Evolutionary conservation across 2,888 invertebrate genomes (phyloP).

Genomic region (Muschampia plurimacula): DNA sequence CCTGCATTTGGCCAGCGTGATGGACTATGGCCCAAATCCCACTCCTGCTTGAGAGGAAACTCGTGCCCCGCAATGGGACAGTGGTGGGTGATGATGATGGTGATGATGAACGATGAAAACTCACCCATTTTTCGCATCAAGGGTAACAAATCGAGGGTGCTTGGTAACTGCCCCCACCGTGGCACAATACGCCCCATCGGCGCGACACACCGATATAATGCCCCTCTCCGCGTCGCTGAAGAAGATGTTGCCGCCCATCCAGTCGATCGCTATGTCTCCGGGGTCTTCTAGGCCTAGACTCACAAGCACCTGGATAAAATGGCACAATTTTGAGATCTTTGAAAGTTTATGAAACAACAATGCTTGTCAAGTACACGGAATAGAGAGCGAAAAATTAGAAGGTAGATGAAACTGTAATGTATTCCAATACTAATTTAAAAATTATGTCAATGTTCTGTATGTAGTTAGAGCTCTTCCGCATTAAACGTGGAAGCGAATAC

Average conservation of each 20-base stretch:
- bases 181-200: conserved; percentile 88
- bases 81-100: too few relatives aligned
- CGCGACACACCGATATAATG: conserved; percentile 90
- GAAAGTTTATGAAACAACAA: neutral
- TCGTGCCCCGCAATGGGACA: too few relatives aligned
- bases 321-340: neutral
- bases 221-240: conserved; percentile 90
- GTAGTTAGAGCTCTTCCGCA: too few relatives aligned
- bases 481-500: too few relatives aligned
- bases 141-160: conserved; percentile 88
- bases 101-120: conserved; percentile 15
- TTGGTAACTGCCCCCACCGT: conserved; percentile 86
- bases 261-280: conserved; percentile 92
- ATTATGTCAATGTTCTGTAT: too few relatives aligned
- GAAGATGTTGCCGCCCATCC: conserved; percentile 92
- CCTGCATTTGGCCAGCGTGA: too few relatives aligned
- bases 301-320: conserved; percentile 78
- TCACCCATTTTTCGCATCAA: conserved; percentile 89
- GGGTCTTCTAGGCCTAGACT: conserved; percentile 89
- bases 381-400: too few relatives aligned
- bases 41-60: too few relatives aligned
- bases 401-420: too few relatives aligned
- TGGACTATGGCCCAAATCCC: too few relatives aligned
- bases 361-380: too few relatives aligned
- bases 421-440: too few relatives aligned